phyloP scores from a whole-genome alignment of 2,113 vertebrate genomes.

The rat (Rattus norvegicus) region GRCr8 NC_086025.1:128536501-128537000 shows the following conservation, averaged over 20 bases:
- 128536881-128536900: neutral
- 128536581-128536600: neutral
- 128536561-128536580: neutral
- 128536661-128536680: neutral
- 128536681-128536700: neutral
- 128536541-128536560: neutral
- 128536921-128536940: neutral
- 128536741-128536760: constrained; percentile 17
- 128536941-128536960: neutral
- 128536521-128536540: neutral
- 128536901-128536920: neutral
- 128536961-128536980: neutral
- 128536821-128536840: neutral
- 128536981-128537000: no score
- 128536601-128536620: neutral
- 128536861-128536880: neutral
- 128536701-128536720: neutral
- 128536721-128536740: neutral
- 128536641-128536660: neutral
- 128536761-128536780: neutral
- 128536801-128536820: neutral
- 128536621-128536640: neutral
- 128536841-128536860: neutral
- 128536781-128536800: constrained; percentile 25
- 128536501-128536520: neutral